phyloP scores from a whole-genome alignment of 2,888 invertebrate genomes.

The Strigamia maritima region DNA sequence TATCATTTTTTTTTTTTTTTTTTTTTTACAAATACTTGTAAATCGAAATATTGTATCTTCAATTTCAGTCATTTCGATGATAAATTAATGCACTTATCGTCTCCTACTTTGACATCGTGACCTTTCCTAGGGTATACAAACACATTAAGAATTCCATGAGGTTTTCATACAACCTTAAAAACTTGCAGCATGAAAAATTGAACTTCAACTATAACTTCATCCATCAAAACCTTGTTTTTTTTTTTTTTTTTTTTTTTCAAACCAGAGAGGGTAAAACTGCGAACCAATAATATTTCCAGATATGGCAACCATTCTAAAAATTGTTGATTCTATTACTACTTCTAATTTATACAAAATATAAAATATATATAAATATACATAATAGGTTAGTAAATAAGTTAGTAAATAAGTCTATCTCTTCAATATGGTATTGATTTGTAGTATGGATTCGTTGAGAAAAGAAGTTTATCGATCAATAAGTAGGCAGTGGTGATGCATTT shows the following conservation, averaged over 20 bases:
- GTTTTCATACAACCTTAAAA: neutral
- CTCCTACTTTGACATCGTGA: neutral
- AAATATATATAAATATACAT: neutral
- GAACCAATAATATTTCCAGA: neutral
- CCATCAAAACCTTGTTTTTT: neutral
- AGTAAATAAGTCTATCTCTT: neutral
- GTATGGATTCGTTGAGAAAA: neutral
- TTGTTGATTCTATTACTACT: neutral
- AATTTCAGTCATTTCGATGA: neutral
- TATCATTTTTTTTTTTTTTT: too few relatives aligned
- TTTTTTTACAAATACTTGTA: neutral
- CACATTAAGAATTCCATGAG: neutral
- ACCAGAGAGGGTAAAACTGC: neutral
- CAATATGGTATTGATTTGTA: neutral
- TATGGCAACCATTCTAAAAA: neutral
- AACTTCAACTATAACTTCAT: neutral
- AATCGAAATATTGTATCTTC: neutral
- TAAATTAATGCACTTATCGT: neutral
- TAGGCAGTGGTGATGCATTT: slow-evolving; percentile 5
- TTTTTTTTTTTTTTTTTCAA: neutral
- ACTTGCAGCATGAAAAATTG: neutral
- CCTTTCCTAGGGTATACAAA: neutral
- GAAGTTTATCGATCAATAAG: neutral
- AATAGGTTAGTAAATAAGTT: neutral
- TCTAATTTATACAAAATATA: neutral